Evolutionary conservation across 2,888 invertebrate species (phyloP).

Genomic region (Litoditis marina): DNA sequence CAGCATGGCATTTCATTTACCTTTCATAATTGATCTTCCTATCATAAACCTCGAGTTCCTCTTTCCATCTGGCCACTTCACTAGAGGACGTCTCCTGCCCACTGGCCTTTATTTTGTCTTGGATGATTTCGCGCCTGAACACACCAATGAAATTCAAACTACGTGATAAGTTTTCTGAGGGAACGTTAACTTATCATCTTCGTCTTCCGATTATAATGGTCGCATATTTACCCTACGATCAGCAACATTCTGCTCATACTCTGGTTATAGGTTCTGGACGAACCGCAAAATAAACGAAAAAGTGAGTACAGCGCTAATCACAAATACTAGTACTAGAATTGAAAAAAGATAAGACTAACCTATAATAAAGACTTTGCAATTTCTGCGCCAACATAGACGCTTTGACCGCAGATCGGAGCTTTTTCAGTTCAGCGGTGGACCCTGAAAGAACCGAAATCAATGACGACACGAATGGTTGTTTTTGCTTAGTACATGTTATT

Average conservation of each 20-base stretch:
- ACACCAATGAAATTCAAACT: too few relatives aligned
- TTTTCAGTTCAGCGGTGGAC: constrained; percentile 26
- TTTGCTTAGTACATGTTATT: too few relatives aligned
- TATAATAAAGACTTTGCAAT: constrained; percentile 14
- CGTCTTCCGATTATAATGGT: too few relatives aligned
- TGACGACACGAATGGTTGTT: too few relatives aligned
- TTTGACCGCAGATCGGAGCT: constrained; percentile 19
- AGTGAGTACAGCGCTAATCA: too few relatives aligned
- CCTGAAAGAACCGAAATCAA: too few relatives aligned
- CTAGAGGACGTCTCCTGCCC: constrained; percentile 1
- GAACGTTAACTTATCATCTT: too few relatives aligned
- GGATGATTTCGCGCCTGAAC: constrained; percentile 15
- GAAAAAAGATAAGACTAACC: constrained; percentile 2
- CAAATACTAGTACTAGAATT: neutral
- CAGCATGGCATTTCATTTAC: constrained; percentile 9
- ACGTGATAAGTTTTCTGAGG: too few relatives aligned
- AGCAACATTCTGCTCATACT: too few relatives aligned
- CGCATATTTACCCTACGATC: too few relatives aligned
- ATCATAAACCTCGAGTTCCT: constrained; percentile 6
- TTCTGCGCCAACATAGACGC: constrained; percentile 21
- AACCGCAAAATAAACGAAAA: too few relatives aligned
- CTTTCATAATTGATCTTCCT: constrained; percentile 17
- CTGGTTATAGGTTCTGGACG: too few relatives aligned
- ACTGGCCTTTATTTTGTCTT: constrained; percentile 8
- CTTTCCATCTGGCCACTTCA: constrained; percentile 16